Base-by-base conservation (phyloP, 2,797 vertebrate genomes). In the Poecilia velifera region DNA sequence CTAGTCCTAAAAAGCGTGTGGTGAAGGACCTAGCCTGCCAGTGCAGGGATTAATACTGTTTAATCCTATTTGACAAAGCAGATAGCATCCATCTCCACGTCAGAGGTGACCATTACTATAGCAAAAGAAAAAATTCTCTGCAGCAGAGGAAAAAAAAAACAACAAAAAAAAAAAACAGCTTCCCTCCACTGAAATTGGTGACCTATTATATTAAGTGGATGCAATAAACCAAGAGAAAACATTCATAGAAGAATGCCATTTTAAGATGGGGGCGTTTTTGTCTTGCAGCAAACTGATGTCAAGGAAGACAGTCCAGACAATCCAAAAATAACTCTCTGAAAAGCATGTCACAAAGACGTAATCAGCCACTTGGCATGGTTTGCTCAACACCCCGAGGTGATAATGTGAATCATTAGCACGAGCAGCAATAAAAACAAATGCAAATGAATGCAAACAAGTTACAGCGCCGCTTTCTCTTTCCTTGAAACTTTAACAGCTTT, bases 221-320 rank as follows among this genome's bases (percentile, higher is more conserved):
- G 36, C 13, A 57, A 74, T 73, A 34, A n/a, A 55, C 20, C 12
- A n/a, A 53, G 79, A 90, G 90, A 87, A 90, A 80, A 92, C 88
- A 89, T 87, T 83, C 86, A 90, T 46, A 84, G 83, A 88, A 73
- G 85, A 53, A 85, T 80, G 85, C 89, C 88, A 89, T 94, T 94
- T 94, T 83, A 89, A 90, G 84, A 76, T 77, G 45, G 76, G 74
- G 59, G 84, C 82, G 82, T 86, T 84, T 86, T 84, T 86, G 79
- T 87, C 82, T 77, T 82, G 71, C 34, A 82, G 78, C 78, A 93
- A 94, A 94, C 90, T 90, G 90, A 93, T 91, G 86, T 80, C 28
- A 72, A 82, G 82, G 81, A 86, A 91, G 74, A 90, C 83, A 82
- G 76, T 62, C 25, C 74, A 88, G 84, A 90, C 78, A 82, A 83